Evolutionary conservation across 2,113 vertebrate species (phyloP).

Genomic region (Oplegnathus fasciatus): DNA sequence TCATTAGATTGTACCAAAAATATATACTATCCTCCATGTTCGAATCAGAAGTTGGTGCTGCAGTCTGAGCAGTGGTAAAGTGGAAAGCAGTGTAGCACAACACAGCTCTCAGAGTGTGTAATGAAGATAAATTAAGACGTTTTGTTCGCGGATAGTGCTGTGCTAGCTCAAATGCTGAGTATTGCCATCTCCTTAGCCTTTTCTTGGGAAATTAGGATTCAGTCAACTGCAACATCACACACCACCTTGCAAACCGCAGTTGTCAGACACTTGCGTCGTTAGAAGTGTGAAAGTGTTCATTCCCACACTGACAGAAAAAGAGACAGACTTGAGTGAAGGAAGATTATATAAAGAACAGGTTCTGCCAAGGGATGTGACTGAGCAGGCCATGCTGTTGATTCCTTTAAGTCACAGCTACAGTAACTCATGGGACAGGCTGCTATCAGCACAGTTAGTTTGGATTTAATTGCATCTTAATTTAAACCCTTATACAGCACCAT

Average conservation of each 20-base stretch:
- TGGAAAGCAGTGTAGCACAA: slow-evolving; percentile 65
- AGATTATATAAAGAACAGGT: slow-evolving; percentile 63
- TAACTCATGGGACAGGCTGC: slow-evolving; percentile 1
- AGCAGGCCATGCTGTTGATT: slow-evolving; percentile 43
- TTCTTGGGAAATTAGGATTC: slow-evolving; percentile 74
- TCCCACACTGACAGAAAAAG: slow-evolving; percentile 38
- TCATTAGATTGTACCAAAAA: slow-evolving; percentile 6
- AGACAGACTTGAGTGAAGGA: slow-evolving; percentile 48
- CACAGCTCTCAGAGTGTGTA: slow-evolving; percentile 68
- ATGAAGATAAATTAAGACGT: slow-evolving; percentile 84
- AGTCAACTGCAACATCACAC: slow-evolving; percentile 69
- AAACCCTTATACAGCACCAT: neutral
- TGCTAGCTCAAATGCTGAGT: slow-evolving; percentile 67
- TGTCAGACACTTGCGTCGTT: slow-evolving; percentile 64
- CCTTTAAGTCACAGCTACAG: neutral
- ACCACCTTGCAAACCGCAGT: slow-evolving; percentile 69
- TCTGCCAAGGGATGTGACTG: slow-evolving; percentile 46
- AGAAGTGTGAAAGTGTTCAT: slow-evolving; percentile 61
- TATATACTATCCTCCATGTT: slow-evolving; percentile 1
- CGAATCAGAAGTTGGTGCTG: slow-evolving; percentile 46
- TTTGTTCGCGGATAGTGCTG: slow-evolving; percentile 66
- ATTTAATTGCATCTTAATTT: slow-evolving; percentile 29
- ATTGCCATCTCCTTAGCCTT: slow-evolving; percentile 68
- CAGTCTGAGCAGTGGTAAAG: slow-evolving; percentile 38
- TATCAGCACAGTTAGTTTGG: neutral